Conservation (phyloP, 35 echinoderm and acorn worm species). For the Anneissia japonica region DNA sequence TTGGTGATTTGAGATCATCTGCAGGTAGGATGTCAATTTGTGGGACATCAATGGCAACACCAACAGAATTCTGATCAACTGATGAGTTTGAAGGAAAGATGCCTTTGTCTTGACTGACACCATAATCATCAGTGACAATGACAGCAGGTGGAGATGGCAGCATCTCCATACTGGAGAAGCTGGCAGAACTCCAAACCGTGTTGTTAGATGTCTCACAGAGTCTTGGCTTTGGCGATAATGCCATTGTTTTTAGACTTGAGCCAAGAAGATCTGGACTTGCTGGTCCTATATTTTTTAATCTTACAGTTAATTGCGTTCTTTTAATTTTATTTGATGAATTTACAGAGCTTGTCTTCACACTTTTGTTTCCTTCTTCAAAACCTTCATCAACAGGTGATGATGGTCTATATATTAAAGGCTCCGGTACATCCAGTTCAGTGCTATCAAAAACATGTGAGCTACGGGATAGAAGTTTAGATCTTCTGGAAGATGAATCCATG, state of each 20-base stretch:
- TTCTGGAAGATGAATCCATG: background rate
- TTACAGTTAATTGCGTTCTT: slow-evolving; percentile 55
- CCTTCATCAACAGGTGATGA: slow-evolving; percentile 51
- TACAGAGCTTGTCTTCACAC: background rate
- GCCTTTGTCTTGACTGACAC: background rate
- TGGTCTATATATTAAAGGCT: background rate
- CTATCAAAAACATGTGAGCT: background rate
- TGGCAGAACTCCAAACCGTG: background rate
- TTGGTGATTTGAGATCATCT: background rate
- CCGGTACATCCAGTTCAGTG: background rate
- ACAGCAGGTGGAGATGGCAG: background rate
- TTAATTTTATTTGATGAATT: slow-evolving; percentile 23
- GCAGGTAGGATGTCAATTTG: background rate
- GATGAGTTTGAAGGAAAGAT: background rate
- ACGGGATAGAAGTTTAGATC: background rate
- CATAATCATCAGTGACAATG: background rate
- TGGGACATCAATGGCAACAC: background rate
- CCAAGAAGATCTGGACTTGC: background rate
- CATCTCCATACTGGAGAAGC: background rate
- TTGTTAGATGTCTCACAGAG: background rate
- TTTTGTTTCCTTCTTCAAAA: slow-evolving; percentile 31
- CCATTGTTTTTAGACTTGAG: background rate
- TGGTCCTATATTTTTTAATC: slow-evolving; percentile 44
- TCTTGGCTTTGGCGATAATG: background rate
- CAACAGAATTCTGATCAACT: background rate